Base-by-base conservation (phyloP, 2,113 vertebrate genomes). In the Erinaceus europaeus region DNA sequence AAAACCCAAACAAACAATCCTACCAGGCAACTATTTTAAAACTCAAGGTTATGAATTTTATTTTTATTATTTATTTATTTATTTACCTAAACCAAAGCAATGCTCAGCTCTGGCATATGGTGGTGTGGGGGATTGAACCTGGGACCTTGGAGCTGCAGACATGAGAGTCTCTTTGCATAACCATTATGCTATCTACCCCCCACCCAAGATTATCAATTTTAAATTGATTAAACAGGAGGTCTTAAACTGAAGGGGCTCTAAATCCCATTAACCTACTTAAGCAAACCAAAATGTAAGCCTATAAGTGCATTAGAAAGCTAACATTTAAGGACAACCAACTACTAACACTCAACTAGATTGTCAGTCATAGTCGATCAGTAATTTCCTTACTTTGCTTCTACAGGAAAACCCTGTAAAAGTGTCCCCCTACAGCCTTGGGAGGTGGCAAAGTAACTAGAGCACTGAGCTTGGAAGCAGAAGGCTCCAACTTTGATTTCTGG, bases 1-100 rank as follows among this genome's bases (percentile, higher is more conserved):
- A n/a, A n/a, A n/a, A n/a, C n/a, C n/a, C n/a, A n/a, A n/a, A n/a
- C n/a, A n/a, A n/a, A n/a, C n/a, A n/a, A n/a, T n/a, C 42, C 36
- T 68, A 29, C 69, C 64, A 53, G 27, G 38, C 48, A 88, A 59
- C 5, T 50, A 62, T 88, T 89, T 88, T 9, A 77, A 78, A 81
- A 82, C 52, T 64, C 69, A 44, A 32, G 52, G 73, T 76, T 72
- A 78, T 65, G 14, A 17, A 2, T 46, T 81, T 17, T 64, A n/a
- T n/a, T n/a, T n/a, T n/a, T n/a, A n/a, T n/a, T n/a, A n/a, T n/a
- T n/a, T n/a, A n/a, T n/a, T n/a, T n/a, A n/a, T n/a, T n/a, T n/a
- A n/a, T n/a, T n/a, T n/a, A n/a, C n/a, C n/a, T n/a, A n/a, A n/a
- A n/a, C n/a, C n/a, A n/a, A n/a, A n/a, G n/a, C n/a, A n/a, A n/a